These are phyloP conservation scores for Hoplias malabaricus DNA, from an alignment of 2,113 vertebrate genomes.

Conservation along the genomic window DNA sequence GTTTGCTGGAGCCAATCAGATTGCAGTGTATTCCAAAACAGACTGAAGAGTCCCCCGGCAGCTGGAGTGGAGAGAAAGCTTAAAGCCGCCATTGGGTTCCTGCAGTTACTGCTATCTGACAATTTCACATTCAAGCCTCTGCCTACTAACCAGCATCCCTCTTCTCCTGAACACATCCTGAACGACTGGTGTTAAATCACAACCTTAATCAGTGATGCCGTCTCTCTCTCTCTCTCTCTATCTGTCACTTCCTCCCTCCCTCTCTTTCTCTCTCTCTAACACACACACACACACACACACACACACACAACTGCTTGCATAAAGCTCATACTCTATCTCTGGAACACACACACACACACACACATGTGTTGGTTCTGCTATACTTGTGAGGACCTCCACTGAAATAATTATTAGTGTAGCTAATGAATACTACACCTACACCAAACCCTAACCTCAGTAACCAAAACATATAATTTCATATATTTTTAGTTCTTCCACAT, in stretches of 20 bases:
- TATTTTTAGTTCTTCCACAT: no score
- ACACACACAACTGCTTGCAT: no score
- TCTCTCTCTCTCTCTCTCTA: background rate
- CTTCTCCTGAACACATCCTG: background rate
- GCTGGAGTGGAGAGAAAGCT: background rate
- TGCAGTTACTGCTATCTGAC: background rate
- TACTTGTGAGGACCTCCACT: no score
- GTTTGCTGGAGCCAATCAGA: background rate
- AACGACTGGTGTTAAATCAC: conserved; percentile 2
- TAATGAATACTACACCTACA: no score
- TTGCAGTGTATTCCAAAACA: background rate
- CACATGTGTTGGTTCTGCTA: no score
- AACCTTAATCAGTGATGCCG: no score
- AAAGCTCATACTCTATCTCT: no score
- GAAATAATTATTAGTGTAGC: no score
- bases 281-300: background rate
- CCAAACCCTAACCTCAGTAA: no score
- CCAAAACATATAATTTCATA: no score
- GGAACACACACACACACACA: no score
- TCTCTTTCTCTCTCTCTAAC: background rate
- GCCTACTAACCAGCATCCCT: background rate
- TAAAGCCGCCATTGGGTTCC: background rate
- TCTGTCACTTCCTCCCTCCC: no score
- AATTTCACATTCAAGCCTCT: conserved; percentile 14
- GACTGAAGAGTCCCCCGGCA: background rate